These are phyloP conservation scores for Herpetotheres cachinnans DNA, from an alignment of 2,113 vertebrate genomes.

Conservation along the genomic window DNA sequence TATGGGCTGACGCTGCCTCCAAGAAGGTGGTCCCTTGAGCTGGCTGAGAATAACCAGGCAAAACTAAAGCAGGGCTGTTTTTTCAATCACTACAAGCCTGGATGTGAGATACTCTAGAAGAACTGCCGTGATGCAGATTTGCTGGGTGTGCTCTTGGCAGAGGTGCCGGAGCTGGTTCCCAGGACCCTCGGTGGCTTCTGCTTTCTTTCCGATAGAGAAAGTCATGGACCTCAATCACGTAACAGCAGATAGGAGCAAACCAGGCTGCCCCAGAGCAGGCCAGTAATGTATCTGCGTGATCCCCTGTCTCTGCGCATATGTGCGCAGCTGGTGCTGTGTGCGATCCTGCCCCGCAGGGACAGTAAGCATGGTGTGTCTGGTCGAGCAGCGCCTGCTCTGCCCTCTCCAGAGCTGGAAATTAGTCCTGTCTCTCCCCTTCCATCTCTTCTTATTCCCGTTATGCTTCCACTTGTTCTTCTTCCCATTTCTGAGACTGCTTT, in stretches of 20 bases:
- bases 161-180: not conserved
- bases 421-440: not conserved
- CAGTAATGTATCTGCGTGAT: not conserved
- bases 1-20: not conserved
- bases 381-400: not conserved
- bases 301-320: not conserved
- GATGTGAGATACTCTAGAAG: not conserved
- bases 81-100: not conserved
- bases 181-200: not conserved
- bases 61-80: not conserved
- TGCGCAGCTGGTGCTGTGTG: not conserved
- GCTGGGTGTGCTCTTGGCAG: not conserved
- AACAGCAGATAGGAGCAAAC: not conserved
- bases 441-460: not conserved
- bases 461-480: not conserved
- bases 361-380: fast-evolving
- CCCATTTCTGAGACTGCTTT: not conserved
- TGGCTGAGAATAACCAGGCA: not conserved
- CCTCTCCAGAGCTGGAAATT: not conserved
- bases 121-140: not conserved
- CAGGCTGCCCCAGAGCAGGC: not conserved
- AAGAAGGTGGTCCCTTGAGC: not conserved
- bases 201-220: not conserved
- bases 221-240: not conserved
- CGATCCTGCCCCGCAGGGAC: not conserved